Evolutionary conservation across 2,113 vertebrate species (phyloP).

Genomic region (Lampris incognitus): DNA sequence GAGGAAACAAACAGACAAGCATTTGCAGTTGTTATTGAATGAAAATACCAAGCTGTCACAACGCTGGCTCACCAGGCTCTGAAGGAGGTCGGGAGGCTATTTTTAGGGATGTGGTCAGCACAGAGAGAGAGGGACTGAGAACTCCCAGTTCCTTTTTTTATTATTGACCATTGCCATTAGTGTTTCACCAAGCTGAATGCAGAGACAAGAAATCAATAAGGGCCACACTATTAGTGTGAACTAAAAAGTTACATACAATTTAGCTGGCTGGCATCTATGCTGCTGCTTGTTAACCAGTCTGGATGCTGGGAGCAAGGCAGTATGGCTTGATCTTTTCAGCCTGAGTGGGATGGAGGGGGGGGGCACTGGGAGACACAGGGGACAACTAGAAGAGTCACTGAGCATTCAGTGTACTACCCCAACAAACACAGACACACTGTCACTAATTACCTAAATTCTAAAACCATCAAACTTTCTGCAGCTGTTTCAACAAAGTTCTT

Average conservation of each 20-base stretch:
- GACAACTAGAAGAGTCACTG: constrained; percentile 63
- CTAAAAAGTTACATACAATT: constrained; percentile 82
- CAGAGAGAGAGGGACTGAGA: constrained; percentile 68
- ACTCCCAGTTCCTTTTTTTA: constrained; percentile 77
- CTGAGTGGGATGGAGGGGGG: constrained; percentile 55
- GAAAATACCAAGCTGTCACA: constrained; percentile 58
- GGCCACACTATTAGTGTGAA: constrained; percentile 76
- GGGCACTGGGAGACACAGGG: constrained; percentile 53
- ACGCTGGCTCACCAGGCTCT: constrained; percentile 45
- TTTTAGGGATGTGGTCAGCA: constrained; percentile 73
- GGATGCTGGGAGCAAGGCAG: constrained; percentile 55
- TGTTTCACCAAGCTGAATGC: constrained; percentile 76
- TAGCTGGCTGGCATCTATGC: constrained; percentile 71
- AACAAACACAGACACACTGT: constrained; percentile 13
- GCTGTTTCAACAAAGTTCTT: constrained; percentile 35
- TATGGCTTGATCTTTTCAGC: constrained; percentile 67
- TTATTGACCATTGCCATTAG: constrained; percentile 85
- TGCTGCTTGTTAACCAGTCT: constrained; percentile 78
- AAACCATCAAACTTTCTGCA: constrained; percentile 32
- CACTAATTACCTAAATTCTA: constrained; percentile 60
- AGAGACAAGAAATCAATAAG: constrained; percentile 82
- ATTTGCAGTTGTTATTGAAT: constrained; percentile 50
- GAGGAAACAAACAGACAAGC: constrained; percentile 49
- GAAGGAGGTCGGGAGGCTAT: constrained; percentile 64
- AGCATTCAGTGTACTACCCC: constrained; percentile 58